Base-by-base conservation (phyloP, 2,888 invertebrate species). In the Xylophagus ater region DNA sequence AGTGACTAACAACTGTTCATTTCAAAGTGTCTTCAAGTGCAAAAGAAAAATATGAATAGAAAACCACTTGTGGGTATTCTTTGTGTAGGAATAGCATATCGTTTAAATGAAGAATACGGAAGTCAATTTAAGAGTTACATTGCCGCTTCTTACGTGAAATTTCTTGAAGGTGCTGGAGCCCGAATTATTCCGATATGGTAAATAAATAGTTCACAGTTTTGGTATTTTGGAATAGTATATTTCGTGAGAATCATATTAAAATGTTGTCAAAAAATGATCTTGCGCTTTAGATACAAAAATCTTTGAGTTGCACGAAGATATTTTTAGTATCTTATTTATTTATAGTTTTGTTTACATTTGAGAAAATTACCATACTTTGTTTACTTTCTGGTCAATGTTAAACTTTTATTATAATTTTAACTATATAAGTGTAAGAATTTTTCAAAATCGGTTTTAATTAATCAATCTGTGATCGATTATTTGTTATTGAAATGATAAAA, bases 121-220 rank as follows among this genome's bases (percentile, higher is more conserved):
- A 57, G 67, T 6, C 59, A 68, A 34, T 74, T 71, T 53, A 67
- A 71, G 5, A 81, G 82, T 53, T 89, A 80, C 53, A 80, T 92
- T 36, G 79, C 81, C 0, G 80, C 86, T 0, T 82, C 84, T 0
- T 92, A 92, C 56, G 84, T 90, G 1, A 88, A 89, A 59, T 83
- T 76, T 61, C 57, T 92, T 24, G 89, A 92, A 67, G 72, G 80
- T 39, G 76, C 82, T 3, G 90, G 90, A 5, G 90, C 84, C 4
- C 68, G 83, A 52, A 84, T 81, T 0, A 77, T 87, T 14, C 89
- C 87, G 1, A 78, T 87, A 54, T 71, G 80, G 87, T 85, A 62
- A 69, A 14, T 31, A 17, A 20, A 15, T 10, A 14, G 6, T 8
- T 12, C 28, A 28, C n/a, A 4, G 23, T 14, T 8, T 14, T 20